phyloP scores from a whole-genome alignment of 2,888 invertebrate species.

The Abrostola triplasia region DNA sequence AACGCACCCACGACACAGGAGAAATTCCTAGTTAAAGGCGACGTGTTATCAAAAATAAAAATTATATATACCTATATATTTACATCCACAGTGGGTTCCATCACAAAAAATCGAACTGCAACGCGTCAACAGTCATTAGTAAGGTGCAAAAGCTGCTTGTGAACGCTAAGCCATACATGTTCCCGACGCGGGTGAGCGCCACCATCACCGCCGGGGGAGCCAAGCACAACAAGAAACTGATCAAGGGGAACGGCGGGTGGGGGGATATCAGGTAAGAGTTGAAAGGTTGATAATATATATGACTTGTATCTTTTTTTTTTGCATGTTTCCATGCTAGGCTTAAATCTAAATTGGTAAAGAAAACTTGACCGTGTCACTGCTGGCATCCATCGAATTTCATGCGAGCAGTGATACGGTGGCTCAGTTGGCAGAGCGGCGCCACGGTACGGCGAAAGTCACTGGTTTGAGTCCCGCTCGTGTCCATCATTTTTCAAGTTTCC shows the following conservation, averaged over 20 bases:
- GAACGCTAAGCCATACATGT: constrained; percentile 91
- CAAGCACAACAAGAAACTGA: constrained; percentile 94
- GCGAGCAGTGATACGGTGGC: too few relatives aligned
- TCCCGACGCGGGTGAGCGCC: constrained; percentile 91
- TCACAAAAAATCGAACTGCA: constrained; percentile 97
- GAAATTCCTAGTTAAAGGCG: not conserved
- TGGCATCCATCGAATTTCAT: too few relatives aligned
- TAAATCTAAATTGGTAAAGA: too few relatives aligned
- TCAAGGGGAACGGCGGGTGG: constrained; percentile 99
- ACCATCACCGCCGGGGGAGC: constrained; percentile 93
- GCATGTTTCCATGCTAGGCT: too few relatives aligned
- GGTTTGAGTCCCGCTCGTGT: too few relatives aligned
- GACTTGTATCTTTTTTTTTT: too few relatives aligned
- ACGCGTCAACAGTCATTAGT: constrained; percentile 94
- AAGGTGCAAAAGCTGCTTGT: constrained; percentile 94
- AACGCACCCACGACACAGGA: not conserved
- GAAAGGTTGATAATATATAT: not conserved
- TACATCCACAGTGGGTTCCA: constrained; percentile 94
- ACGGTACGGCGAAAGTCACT: too few relatives aligned
- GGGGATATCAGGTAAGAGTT: constrained; percentile 91
- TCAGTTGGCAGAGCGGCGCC: too few relatives aligned
- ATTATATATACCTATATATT: not conserved
- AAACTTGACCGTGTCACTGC: too few relatives aligned
- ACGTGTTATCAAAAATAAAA: not conserved
- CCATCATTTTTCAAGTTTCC: too few relatives aligned